Evolutionary conservation across 2,888 invertebrate species (phyloP).

Genomic region (Thymelicus lineola): DNA sequence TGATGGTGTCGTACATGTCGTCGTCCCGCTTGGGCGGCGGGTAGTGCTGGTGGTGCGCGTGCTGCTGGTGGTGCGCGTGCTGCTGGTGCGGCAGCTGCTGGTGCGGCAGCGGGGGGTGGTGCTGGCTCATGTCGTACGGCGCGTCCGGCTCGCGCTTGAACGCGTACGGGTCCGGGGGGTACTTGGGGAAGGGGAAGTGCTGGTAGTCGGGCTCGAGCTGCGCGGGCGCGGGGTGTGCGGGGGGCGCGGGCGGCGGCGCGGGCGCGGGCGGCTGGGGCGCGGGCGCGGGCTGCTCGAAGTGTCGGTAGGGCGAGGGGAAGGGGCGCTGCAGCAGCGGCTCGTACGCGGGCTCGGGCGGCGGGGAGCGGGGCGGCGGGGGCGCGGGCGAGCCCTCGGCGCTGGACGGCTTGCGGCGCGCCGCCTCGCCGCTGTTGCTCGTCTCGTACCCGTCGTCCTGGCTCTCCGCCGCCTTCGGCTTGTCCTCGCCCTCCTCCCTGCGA

Average conservation of each 20-base stretch:
- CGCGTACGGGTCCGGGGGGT: conserved; percentile 68
- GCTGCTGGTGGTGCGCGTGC: conserved; percentile 45
- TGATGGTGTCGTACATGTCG: conserved; percentile 76
- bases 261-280: conserved; percentile 47
- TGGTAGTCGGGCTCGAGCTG: conserved; percentile 63
- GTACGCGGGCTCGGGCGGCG: conserved; percentile 62
- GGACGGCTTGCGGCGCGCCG: conserved; percentile 73
- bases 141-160: conserved; percentile 76
- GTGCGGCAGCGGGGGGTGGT: conserved; percentile 55
- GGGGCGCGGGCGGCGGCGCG: conserved; percentile 53
- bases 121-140: conserved; percentile 79
- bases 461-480: conserved; percentile 87
- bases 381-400: conserved; percentile 55
- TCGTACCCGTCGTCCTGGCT: conserved; percentile 96
- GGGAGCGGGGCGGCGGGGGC: conserved; percentile 56
- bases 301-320: conserved; percentile 51
- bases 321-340: conserved; percentile 51
- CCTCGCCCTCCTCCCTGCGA: conserved; percentile 78
- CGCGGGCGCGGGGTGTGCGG: conserved; percentile 45
- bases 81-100: conserved; percentile 50
- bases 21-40: conserved; percentile 67
- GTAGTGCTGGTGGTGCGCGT: conserved; percentile 50
- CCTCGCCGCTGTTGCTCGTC: conserved; percentile 89
- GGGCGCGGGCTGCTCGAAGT: conserved; percentile 64
- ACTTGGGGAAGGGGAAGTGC: conserved; percentile 76